Conservation (phyloP, 53 echinoderm and acorn worm genomes). For the Temnopleurus reevesii region DNA sequence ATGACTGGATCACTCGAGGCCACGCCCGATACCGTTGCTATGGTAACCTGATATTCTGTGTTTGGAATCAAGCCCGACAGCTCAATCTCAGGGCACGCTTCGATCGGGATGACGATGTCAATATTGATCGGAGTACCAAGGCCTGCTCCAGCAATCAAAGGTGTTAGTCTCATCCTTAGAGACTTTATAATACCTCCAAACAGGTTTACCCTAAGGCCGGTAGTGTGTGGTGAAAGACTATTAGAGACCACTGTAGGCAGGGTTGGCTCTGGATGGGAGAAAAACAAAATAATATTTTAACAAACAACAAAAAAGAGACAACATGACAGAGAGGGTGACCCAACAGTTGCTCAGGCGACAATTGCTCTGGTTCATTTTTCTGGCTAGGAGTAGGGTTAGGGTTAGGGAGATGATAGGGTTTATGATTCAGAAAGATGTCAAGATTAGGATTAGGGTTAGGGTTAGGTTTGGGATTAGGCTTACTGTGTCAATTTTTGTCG, state of each 20-base stretch:
- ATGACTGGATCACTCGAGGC: neutral
- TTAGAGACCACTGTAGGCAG: neutral
- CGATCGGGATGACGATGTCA: conserved; percentile 56
- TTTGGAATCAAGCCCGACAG: conserved; percentile 61
- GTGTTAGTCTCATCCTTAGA: neutral
- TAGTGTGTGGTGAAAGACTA: neutral
- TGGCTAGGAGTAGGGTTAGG: too few species aligned
- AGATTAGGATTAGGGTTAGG: too few species aligned
- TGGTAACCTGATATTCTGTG: conserved; percentile 62
- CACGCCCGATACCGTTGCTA: conserved; percentile 16
- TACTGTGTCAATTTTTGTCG: too few species aligned
- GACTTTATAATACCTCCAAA: neutral
- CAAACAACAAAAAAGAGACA: neutral
- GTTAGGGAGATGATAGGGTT: too few species aligned
- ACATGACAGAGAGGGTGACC: neutral
- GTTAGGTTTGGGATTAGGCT: too few species aligned
- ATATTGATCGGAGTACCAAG: conserved; percentile 64
- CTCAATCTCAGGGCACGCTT: conserved; percentile 66
- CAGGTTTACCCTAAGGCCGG: neutral
- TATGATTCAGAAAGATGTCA: too few species aligned
- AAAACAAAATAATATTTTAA: neutral
- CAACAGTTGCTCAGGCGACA: too few species aligned
- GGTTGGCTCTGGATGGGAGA: conserved; percentile 42
- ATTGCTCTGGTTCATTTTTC: too few species aligned
- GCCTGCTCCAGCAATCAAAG: conserved; percentile 4